Conservation (phyloP, 2,113 vertebrate genomes). For the Menura novaehollandiae region DNA sequence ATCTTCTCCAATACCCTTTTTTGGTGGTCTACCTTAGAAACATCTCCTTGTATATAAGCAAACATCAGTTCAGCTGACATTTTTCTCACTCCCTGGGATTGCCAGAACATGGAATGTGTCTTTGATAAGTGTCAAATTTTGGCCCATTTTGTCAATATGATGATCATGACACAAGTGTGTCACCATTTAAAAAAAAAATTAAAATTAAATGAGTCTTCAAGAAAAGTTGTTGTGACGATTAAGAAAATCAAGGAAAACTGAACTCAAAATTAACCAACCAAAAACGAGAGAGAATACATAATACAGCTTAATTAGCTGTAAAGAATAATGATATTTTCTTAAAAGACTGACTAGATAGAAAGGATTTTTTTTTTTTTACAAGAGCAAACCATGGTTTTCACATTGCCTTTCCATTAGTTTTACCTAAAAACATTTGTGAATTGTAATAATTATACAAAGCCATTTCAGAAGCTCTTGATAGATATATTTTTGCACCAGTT, state of each 20-base stretch:
- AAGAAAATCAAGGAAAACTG: neutral
- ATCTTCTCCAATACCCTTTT: neutral
- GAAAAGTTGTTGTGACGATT: neutral
- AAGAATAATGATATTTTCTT: neutral
- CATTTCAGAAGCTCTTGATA: neutral
- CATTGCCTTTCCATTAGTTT: neutral
- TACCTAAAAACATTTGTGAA: neutral
- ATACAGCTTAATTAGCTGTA: neutral
- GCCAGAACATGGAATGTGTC: neutral
- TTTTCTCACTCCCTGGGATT: neutral
- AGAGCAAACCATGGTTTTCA: neutral
- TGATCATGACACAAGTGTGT: no score
- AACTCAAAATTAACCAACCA: neutral
- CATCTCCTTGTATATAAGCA: neutral
- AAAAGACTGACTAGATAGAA: neutral
- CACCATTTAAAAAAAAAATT: fast-evolving
- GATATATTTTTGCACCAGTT: neutral
- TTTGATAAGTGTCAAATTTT: neutral
- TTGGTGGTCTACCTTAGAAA: neutral
- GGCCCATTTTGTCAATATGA: neutral
- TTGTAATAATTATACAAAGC: neutral
- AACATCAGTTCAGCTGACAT: neutral
- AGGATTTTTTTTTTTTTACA: neutral
- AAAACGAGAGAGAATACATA: neutral
- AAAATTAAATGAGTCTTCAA: neutral